Base-by-base conservation (phyloP, 2,113 vertebrate genomes). In the Suncus etruscus region DNA sequence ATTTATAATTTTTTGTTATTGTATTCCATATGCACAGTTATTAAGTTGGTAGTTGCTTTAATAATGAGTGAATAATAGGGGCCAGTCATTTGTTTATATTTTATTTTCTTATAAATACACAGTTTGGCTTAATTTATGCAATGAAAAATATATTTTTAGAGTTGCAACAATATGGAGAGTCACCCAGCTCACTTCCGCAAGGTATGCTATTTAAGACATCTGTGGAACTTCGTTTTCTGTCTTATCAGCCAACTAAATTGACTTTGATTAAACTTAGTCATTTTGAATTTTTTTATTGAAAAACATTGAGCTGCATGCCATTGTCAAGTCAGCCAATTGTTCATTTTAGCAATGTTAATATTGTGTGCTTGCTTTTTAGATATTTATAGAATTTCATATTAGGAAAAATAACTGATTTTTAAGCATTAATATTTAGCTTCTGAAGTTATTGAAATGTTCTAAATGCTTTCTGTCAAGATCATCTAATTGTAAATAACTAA, bases 81-180 rank as follows among this genome's bases (percentile, higher is more conserved):
- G 20, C 77, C 81, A 93, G 48, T 86, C 87, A 29, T 69, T 96
- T 32, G 20, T 91, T 61, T 95, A 29, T 87, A 54, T 90, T 90
- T 94, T 72, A 82, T 29, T 93, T 95, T 72, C 89, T 91, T 92
- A 45, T 83, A 73, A 91, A 7, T 86, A 74, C 80, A 88, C 93
- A 95, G 29, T 78, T 70, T 92, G 85, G 94, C 87, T 93, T 93
- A 95, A 92, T 95, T 96, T 93, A 95, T 94, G 48, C 90, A 88
- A 94, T 95, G 77, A 92, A 93, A 95, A 95, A 92, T 95, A 27
- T 94, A 80, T 96, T 97, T 97, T 94, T 97, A 96, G 96, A 94
- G 87, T 93, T 94, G 72, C 91, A 22, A 72, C 94, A 88, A 0
- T 92, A 69, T 89, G 95, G 95, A 94, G 95, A 96, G 83, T 80